A percentile compares a stretch with the other conserved stretches of the same genome.
Conservation (phyloP, 2,888 invertebrate species). For the Leptinotarsa juncta region DNA sequence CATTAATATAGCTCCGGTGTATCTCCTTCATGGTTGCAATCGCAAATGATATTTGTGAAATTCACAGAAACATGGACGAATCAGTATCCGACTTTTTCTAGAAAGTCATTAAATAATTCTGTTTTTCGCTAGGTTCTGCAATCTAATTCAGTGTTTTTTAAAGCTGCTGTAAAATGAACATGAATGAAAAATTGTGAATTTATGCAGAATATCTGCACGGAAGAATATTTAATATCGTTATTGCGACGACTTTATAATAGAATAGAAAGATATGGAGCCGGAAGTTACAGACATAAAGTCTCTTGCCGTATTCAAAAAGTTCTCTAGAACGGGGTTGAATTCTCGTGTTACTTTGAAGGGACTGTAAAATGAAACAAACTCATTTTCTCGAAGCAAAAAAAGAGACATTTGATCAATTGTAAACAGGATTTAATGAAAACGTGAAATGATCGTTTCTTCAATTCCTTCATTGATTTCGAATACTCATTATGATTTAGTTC, state of each 20-base stretch:
- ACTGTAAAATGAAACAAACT: background rate
- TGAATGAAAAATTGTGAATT: slow-evolving; percentile 10
- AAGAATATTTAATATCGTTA: slow-evolving; percentile 21
- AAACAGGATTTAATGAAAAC: too few species aligned
- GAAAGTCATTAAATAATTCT: slow-evolving; percentile 13
- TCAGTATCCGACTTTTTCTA: background rate
- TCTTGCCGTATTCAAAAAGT: background rate
- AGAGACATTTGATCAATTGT: too few species aligned
- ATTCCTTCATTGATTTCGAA: too few species aligned
- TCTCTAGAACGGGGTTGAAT: slow-evolving; percentile 5
- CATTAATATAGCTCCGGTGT: too few species aligned
- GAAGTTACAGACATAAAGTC: slow-evolving; percentile 11
- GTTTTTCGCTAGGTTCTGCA: slow-evolving; percentile 6
- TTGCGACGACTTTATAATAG: slow-evolving; percentile 1
- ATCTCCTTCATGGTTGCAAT: too few species aligned
- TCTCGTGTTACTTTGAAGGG: background rate
- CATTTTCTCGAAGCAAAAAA: too few species aligned
- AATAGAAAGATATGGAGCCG: slow-evolving; percentile 6
- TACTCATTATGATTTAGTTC: too few species aligned
- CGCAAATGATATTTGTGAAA: background rate
- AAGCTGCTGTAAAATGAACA: slow-evolving; percentile 5
- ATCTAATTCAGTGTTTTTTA: background rate
- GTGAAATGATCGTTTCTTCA: too few species aligned
- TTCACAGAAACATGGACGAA: background rate
- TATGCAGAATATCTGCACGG: slow-evolving; percentile 15